Base-by-base conservation (phyloP, 2,888 invertebrate species). In the Ormia ochracea region DNA sequence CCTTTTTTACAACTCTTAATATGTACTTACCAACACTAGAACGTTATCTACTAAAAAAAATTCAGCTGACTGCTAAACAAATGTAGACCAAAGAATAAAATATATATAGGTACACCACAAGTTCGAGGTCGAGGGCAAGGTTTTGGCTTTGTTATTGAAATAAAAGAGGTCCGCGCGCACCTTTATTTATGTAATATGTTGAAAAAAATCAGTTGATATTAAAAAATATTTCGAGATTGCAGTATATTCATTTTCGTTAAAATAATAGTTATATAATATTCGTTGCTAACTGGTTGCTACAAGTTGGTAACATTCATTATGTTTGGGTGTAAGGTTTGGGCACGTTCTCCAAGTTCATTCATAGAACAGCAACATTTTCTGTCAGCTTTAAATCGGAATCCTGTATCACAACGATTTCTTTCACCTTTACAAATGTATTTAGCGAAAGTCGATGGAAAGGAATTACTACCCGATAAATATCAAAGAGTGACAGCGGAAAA, bases 401-500 rank as follows among this genome's bases (percentile, higher is more conserved):
- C 31, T 12, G 12, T 48, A 56, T 41, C 50, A 17, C 38, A 19
- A 33, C 70, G 80, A 50, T 83, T 83, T 50, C 61, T 82, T 4
- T 83, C 84, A 33, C 94, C 94, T n/a, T 85, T 91, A 85, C 85
- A 90, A 68, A 84, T 91, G 33, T 91, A 94, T 82, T 88, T 91
- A 26, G 87, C 91, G 59, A 93, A 92, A 89, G 91, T 95, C 31
- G 86, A 90, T 41, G 90, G 89, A 59, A 93, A 93, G 5, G 91
- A 91, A 84, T 85, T 95, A 69, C 88, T 90, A 82, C 90, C 91
- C 65, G 98, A 98, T 90, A 89, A 91, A 19, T 92, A 94, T 85
- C 98, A 98, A 87, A 90, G 92, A 80, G 91, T 90, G 85, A 93
- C 97, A 12, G 92, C 94, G 28, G 88, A 93, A 82, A 91, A 92